These are phyloP conservation scores for Semibalanus balanoides DNA, from an alignment of 1,140 invertebrate genomes.

Conservation along the genomic window DNA sequence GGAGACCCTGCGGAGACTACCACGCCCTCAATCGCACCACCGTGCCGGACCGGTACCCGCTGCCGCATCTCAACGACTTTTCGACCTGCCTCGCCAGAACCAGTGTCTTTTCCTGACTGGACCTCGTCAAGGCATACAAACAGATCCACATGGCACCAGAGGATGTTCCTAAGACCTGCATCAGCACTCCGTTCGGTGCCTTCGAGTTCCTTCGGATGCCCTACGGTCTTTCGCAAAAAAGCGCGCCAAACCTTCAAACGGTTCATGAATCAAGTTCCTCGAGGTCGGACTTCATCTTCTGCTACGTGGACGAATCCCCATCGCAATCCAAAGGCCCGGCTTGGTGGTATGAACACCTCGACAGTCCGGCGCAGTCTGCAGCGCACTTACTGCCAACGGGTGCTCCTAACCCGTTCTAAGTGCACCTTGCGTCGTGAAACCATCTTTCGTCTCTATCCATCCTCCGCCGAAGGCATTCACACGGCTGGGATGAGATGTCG, in stretches of 20 bases:
- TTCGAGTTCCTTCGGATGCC: constrained; percentile 29
- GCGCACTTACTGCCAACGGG: too few species aligned
- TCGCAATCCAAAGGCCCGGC: constrained; percentile 24
- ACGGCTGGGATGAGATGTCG: constrained; percentile 15
- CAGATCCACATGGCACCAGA: constrained; percentile 19
- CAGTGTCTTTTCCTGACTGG: constrained; percentile 15
- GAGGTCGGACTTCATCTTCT: constrained; percentile 26
- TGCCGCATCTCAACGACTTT: constrained; percentile 21
- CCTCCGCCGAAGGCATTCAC: constrained; percentile 18
- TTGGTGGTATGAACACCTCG: constrained; percentile 12
- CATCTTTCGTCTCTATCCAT: constrained; percentile 22
- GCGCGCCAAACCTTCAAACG: constrained; percentile 31
- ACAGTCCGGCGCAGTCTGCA: too few species aligned
- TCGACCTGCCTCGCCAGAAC: neutral
- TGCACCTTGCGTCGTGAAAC: too few species aligned
- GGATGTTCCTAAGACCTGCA: constrained; percentile 21
- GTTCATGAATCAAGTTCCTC: constrained; percentile 27
- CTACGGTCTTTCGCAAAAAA: constrained; percentile 33
- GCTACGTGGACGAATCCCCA: constrained; percentile 22
- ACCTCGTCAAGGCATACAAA: constrained; percentile 20
- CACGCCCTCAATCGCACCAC: constrained; percentile 26
- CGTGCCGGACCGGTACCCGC: constrained; percentile 26
- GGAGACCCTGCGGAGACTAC: constrained; percentile 33
- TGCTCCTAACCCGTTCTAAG: too few species aligned
- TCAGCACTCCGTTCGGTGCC: constrained; percentile 24